Base-by-base conservation (phyloP, 2,113 vertebrate species). In the Mormyrus lacerda region DNA sequence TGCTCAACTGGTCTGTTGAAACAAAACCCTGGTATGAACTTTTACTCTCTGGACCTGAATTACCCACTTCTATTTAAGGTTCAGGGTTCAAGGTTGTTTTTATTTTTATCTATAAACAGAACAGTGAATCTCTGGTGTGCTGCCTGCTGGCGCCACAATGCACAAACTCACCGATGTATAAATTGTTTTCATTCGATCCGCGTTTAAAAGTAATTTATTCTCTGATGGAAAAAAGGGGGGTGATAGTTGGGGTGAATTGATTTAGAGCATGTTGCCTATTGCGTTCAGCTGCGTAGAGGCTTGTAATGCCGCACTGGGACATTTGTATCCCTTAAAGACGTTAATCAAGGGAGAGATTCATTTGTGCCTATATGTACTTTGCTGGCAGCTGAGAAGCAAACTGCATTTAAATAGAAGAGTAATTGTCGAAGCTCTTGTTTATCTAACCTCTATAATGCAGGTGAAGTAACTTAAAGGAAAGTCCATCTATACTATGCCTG, bases 151-250 rank as follows among this genome's bases (percentile, higher is more conserved):
- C 15, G 1, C 11, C 19, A 21, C 35, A 79, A 79, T 19, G 35
- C 35, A 39, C 31, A 76, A 76, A 79, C 15, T 87, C 48, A 31
- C 47, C 4, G 13, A 39, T 53, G 50, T 53, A 19, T 87, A 87
- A 55, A 87, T 87, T 87, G 85, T 87, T 87, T 53, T 21, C 31
- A 51, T 50, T 87, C 85, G n/a, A 55, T 53, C 27, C 48, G 27
- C 7, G 50, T 53, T 87, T 87, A 87, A 55, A 87, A 53, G 48
- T 53, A 51, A 87, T 87, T 87, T 87, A 87, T 87, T 87, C 27
- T 87, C 85, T 87, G 85, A 87, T 87, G n/a, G 85, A 31, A 87
- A 87, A 87, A 31, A 19, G 85, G 13, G 50, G 11, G n/a, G 27
- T 53, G 31, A 87, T 87, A 50, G 50, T 87, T 53, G 13, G 45